phyloP scores from a whole-genome alignment of 2,888 invertebrate genomes.

The Synanthedon tipuliformis region DNA sequence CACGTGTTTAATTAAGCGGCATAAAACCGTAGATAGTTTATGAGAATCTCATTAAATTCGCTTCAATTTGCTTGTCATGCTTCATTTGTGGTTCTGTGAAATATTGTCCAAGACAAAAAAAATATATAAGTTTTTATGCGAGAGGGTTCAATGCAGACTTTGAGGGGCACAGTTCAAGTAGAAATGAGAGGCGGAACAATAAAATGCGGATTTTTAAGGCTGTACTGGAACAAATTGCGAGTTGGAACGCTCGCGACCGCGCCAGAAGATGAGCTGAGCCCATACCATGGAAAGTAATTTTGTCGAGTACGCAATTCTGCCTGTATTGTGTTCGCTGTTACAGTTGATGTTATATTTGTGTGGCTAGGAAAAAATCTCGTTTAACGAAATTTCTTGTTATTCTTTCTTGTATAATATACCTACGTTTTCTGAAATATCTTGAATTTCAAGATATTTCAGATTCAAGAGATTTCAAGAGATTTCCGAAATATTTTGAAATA shows the following conservation, averaged over 20 bases:
- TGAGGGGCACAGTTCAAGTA: conserved; percentile 39
- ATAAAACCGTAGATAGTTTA: no score
- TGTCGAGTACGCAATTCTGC: background rate
- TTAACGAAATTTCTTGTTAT: no score
- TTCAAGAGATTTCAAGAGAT: no score
- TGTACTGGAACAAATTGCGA: conserved; percentile 60
- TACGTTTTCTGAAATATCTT: no score
- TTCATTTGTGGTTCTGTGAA: background rate
- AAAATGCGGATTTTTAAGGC: conserved; percentile 66
- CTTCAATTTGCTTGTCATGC: background rate
- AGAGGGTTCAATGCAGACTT: conserved; percentile 30
- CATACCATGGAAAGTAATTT: conserved; percentile 22
- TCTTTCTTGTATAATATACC: no score
- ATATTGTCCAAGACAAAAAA: conserved; percentile 9
- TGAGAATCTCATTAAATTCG: no score
- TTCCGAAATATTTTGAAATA: no score
- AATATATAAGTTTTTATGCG: conserved; percentile 16
- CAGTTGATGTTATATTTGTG: no score
- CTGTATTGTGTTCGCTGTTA: background rate
- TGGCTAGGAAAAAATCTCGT: no score
- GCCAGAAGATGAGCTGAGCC: conserved; percentile 40
- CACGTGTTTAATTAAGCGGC: no score
- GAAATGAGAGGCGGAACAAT: conserved; percentile 57
- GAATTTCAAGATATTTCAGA: no score
- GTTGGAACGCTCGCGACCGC: conserved; percentile 39